phyloP scores from a whole-genome alignment of 35 echinoderm and acorn worm genomes.

The Strongylocentrotus purpuratus region DNA sequence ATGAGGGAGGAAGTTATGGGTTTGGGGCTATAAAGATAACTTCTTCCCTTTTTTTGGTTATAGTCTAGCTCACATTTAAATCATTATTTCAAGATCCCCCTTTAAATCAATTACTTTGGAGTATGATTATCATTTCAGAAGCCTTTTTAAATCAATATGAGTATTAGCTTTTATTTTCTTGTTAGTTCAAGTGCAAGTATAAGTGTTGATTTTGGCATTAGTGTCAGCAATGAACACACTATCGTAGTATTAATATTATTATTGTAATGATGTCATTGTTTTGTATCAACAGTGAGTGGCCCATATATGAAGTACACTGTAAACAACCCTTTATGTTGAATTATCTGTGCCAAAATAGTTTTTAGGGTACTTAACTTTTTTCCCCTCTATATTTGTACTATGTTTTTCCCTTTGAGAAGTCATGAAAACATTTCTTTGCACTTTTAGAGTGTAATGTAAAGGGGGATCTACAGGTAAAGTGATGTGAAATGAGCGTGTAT shows the following conservation, averaged over 20 bases:
- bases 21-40: neutral
- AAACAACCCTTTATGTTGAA: neutral
- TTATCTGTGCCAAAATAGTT: neutral
- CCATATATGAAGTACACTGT: neutral
- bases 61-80: no score
- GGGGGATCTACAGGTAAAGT: neutral
- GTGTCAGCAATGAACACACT: no score
- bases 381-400: neutral
- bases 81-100: no score
- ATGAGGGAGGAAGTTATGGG: neutral
- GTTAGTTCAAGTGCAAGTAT: no score
- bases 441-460: neutral
- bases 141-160: no score
- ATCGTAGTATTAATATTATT: neutral
- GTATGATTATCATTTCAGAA: no score
- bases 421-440: constrained; percentile 5
- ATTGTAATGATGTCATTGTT: neutral
- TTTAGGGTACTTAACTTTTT: neutral
- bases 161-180: no score
- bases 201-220: no score
- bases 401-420: neutral
- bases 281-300: neutral
- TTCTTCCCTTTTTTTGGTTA: no score
- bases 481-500: constrained; percentile 2
- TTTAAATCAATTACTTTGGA: no score